phyloP scores from a whole-genome alignment of 1,140 invertebrate genomes.

The Diabrotica virgifera region DNA sequence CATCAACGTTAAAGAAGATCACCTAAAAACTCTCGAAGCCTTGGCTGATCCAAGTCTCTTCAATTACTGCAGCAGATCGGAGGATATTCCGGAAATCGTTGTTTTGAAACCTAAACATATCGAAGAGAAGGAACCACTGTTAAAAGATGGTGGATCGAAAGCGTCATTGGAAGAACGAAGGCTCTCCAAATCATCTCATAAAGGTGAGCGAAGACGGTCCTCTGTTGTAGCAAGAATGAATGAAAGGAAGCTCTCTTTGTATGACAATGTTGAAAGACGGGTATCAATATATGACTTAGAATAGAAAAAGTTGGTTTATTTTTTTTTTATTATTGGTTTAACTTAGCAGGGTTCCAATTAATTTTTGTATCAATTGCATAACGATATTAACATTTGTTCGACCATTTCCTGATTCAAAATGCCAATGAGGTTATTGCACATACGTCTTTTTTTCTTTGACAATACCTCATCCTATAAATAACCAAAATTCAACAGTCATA shows the following conservation, averaged over 20 bases:
- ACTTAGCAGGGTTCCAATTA: too few species aligned
- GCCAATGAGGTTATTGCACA: too few species aligned
- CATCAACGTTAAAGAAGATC: constrained; percentile 33
- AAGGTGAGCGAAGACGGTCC: background rate
- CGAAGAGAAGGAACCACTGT: constrained; percentile 22
- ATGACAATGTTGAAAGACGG: constrained; percentile 14
- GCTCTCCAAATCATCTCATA: background rate
- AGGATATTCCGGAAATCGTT: constrained; percentile 19
- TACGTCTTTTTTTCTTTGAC: too few species aligned
- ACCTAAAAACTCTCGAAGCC: constrained; percentile 28
- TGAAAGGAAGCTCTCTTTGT: constrained; percentile 16
- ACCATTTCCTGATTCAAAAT: too few species aligned
- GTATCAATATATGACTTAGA: constrained; percentile 24
- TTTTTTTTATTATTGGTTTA: too few species aligned
- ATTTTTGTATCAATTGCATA: too few species aligned
- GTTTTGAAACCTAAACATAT: constrained; percentile 12
- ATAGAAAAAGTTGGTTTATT: background rate
- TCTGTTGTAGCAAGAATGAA: background rate
- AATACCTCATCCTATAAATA: too few species aligned
- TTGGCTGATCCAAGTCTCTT: constrained; percentile 31
- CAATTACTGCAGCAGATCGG: constrained; percentile 27
- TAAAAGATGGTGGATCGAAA: constrained; percentile 7
- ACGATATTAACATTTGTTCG: too few species aligned
- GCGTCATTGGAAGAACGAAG: constrained; percentile 2
- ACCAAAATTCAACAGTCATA: too few species aligned